Evolutionary conservation across 2,888 invertebrate genomes (phyloP).

Genomic region (Carcina quercana): DNA sequence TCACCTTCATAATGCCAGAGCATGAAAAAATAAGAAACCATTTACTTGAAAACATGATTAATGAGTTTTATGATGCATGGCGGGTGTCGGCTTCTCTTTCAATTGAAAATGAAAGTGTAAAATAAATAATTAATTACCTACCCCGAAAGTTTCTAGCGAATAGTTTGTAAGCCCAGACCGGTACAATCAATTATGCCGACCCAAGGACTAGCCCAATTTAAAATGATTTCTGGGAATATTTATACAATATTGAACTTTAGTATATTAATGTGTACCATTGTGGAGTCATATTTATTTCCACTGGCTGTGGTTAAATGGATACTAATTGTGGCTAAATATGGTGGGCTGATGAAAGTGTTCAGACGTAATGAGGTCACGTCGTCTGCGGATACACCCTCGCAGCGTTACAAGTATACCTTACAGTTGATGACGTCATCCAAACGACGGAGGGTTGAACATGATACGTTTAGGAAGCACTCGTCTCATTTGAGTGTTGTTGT

Average conservation of each 20-base stretch:
- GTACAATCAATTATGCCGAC: not conserved
- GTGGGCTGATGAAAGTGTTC: slow-evolving; percentile 20
- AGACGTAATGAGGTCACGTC: slow-evolving; percentile 4
- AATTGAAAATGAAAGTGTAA: too few relatives aligned
- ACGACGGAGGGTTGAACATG: slow-evolving; percentile 1
- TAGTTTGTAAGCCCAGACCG: too few relatives aligned
- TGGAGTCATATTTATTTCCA: slow-evolving; percentile 40
- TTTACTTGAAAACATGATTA: not conserved
- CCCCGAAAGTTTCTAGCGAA: too few relatives aligned
- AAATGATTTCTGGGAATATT: slow-evolving; percentile 23
- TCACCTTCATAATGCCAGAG: not conserved
- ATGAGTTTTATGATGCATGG: not conserved
- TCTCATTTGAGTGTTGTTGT: slow-evolving; percentile 37
- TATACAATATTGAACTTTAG: slow-evolving; percentile 26
- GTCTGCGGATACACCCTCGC: slow-evolving; percentile 12
- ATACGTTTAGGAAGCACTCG: slow-evolving; percentile 15
- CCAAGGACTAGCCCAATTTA: not conserved
- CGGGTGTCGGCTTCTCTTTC: too few relatives aligned
- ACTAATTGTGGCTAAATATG: slow-evolving; percentile 33
- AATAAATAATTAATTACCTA: too few relatives aligned
- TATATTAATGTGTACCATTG: slow-evolving; percentile 32
- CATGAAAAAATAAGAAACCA: not conserved
- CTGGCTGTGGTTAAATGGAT: slow-evolving; percentile 42
- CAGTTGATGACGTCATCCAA: slow-evolving; percentile 30
- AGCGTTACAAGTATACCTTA: slow-evolving; percentile 33